Base-by-base conservation (phyloP, 2,888 invertebrate genomes). In the Cryptophagus acutangulus region DNA sequence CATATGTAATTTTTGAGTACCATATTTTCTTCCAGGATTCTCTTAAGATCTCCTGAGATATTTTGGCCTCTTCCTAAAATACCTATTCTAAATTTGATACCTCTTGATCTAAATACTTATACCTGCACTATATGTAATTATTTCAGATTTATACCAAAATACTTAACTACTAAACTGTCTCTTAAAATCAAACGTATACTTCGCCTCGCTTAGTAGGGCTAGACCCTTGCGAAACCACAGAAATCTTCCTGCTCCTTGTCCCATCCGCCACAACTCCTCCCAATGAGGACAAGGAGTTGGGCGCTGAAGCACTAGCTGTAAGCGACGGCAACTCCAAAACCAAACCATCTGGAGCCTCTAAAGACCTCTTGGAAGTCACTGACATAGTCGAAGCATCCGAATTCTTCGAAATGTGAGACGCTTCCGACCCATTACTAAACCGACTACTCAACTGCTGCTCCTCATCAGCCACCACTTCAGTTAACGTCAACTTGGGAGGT, bases 131-230 rank as follows among this genome's bases (percentile, higher is more conserved):
- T n/a, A n/a, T n/a, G n/a, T n/a, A n/a, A n/a, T n/a, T n/a, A n/a
- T n/a, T n/a, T n/a, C n/a, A n/a, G n/a, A n/a, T n/a, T n/a, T n/a
- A n/a, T n/a, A n/a, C n/a, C n/a, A n/a, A 8, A 20, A 20, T 20
- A 20, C 6, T 20, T 20, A 20, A 8, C 24, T 20, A 20, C 24
- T n/a, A n/a, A n/a, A n/a, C n/a, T n/a, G n/a, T n/a, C n/a, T n/a
- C n/a, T n/a, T n/a, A n/a, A n/a, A 20, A 45, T 72, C 65, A 77
- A 40, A 77, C 77, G 57, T 77, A 77, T 37, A 77, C 77, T 54
- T 77, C 77, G 6, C 74, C 72, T 28, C 76, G 61, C 51, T 76
- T 75, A 5, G 69, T 68, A 1, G 70, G 63, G 24, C 63, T 47
- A 3, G 45, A 36, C 58, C 64, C 69, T 48, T 74, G 67, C 18